Percentiles rank a stretch among this genome's conserved stretches.
Evolutionary conservation across 2,797 vertebrate species (phyloP).

Genomic region (Threskiornis aethiopicus): DNA sequence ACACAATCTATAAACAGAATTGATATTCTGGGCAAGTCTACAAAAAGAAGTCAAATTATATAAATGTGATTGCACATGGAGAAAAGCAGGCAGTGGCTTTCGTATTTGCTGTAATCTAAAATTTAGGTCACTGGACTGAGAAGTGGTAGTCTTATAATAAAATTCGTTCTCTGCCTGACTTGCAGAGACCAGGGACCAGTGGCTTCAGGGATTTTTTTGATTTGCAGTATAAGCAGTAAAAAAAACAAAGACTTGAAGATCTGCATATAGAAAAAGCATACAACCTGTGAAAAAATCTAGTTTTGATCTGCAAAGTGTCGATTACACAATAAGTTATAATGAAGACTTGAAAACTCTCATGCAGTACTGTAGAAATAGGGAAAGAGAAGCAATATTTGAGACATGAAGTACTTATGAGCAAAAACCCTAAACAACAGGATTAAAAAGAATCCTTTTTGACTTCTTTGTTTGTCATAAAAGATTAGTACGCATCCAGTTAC

Average conservation of each 20-base stretch:
- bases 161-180: background rate
- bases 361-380: background rate
- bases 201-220: background rate
- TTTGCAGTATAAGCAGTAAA: background rate
- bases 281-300: background rate
- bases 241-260: background rate
- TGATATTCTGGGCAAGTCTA: constrained; percentile 44
- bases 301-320: background rate
- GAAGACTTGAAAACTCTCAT: background rate
- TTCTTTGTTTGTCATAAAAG: constrained; percentile 37
- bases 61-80: constrained; percentile 3
- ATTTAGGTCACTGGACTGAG: constrained; percentile 30
- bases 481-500: constrained; percentile 9
- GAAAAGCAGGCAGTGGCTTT: background rate
- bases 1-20: constrained; percentile 32
- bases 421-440: constrained; percentile 7
- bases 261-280: background rate
- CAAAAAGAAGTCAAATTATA: constrained; percentile 30
- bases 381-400: background rate
- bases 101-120: background rate
- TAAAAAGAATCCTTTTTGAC: constrained; percentile 23
- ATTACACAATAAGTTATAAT: background rate
- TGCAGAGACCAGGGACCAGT: background rate
- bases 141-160: background rate
- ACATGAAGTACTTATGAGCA: background rate